Evolutionary conservation across 2,113 vertebrate species (phyloP).

Genomic region (Apteryx owenii): DNA sequence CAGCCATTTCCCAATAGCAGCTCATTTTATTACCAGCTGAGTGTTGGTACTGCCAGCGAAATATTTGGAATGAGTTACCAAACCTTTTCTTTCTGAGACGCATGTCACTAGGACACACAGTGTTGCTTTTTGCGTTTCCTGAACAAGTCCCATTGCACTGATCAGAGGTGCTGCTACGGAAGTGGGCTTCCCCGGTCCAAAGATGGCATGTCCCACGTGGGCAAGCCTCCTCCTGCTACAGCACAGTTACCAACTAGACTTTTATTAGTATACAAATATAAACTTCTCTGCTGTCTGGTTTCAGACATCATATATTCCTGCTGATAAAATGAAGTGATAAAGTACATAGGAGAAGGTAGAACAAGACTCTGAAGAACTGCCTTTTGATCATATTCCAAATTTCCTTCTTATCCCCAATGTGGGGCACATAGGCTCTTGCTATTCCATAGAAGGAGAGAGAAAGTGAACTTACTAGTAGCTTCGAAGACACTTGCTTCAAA

Average conservation of each 20-base stretch:
- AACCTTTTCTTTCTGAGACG: not conserved
- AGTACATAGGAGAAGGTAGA: not conserved
- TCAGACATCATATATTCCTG: not conserved
- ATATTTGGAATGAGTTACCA: not conserved
- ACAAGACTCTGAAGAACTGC: not conserved
- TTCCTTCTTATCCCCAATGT: not conserved
- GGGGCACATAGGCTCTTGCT: not conserved
- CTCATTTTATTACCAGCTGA: not conserved
- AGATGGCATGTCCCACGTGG: no score
- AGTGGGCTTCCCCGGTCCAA: no score
- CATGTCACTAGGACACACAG: accelerated
- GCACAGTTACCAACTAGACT: not conserved
- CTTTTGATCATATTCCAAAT: not conserved
- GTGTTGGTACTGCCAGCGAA: not conserved
- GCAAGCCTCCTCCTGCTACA: not conserved
- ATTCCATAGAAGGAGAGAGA: not conserved
- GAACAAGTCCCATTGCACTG: accelerated
- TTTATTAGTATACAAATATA: no score
- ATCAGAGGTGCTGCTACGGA: accelerated
- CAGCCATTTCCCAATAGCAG: not conserved
- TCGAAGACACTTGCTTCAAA: not conserved
- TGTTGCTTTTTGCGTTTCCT: not conserved
- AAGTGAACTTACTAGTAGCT: not conserved
- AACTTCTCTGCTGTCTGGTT: not conserved
- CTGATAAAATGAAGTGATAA: not conserved